Evolutionary conservation across 2,113 vertebrate species (phyloP), one percentile per base, ranked within the genome.

Genomic region (Corvus moneduloides): DNA sequence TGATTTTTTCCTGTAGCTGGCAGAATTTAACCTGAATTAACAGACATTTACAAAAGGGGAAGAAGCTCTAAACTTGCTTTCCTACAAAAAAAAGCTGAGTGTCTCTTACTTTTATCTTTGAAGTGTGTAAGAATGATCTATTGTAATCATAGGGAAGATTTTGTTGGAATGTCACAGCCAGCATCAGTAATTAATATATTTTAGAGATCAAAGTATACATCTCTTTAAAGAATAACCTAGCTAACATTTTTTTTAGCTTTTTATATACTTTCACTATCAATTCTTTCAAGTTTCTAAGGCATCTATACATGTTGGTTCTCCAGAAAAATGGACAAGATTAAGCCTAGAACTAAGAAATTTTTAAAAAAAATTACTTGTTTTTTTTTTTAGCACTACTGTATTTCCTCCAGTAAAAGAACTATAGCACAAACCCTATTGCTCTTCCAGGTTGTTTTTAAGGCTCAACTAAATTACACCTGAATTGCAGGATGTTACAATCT

Each of bases 401-500:
- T 30, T 84, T 77, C 33, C 75, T 89, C 56, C 43, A 87, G 35
- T 59, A 46, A 32, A 92, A 67, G 27, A 93, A 66, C 37, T 37
- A 28, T 0, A 48, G 37, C 32, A 87, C 35, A 84, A 78, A 78
- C 1, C 3, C 24, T 32, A 87, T 62, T 46, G 56, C 52, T 89
- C 24, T 87, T 84, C 54, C 74, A 84, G 58, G 61, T 41, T 78
- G 61, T 75, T 80, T 72, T 58, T 59, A 94, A 78, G 32, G 26
- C 37, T 79, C 81, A 78, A 37, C 88, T 86, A 74, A 87, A 89
- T 80, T 81, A 84, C 55, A 94, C 56, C 75, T 78, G 46, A 87
- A 94, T 55, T 92, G 56, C 76, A 95, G 83, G 89, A 95, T 89
- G 89, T 59, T 90, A 89, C 80, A 81, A 78, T 81, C 76, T 94